A percentile compares a stretch with the other conserved stretches of the same genome.
Conservation (phyloP, 2,888 invertebrate genomes). For the Apamea anceps region DNA sequence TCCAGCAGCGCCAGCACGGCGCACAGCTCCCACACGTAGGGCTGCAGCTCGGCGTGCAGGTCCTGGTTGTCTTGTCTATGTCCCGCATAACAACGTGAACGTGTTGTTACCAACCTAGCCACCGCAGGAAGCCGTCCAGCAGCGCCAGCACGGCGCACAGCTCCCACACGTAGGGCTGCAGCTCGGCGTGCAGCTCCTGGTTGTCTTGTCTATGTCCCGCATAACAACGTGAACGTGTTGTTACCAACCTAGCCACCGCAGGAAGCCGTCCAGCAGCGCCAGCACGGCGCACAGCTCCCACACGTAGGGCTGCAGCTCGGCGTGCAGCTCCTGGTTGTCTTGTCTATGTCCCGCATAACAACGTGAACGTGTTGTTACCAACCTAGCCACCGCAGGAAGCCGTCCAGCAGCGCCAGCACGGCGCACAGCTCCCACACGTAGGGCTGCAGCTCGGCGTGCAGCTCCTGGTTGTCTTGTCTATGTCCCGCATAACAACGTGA, state of each 20-base stretch:
- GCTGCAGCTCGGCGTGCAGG: constrained; percentile 94
- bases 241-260: constrained; percentile 96
- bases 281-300: constrained; percentile 98
- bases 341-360: neutral
- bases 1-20: constrained; percentile 97
- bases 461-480: neutral
- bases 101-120: constrained; percentile 92
- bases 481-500: neutral
- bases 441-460: constrained; percentile 95
- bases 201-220: neutral
- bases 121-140: constrained; percentile 97
- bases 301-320: constrained; percentile 98
- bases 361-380: neutral
- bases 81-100: neutral
- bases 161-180: constrained; percentile 99
- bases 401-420: constrained; percentile 96
- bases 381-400: constrained; percentile 98
- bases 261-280: constrained; percentile 96
- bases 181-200: constrained; percentile 90
- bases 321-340: neutral
- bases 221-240: neutral
- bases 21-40: constrained; percentile 98
- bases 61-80: neutral
- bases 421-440: constrained; percentile 99
- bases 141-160: constrained; percentile 97